These are phyloP conservation scores for Phyllostomus discolor DNA, from an alignment of 2,113 vertebrate species.

Conservation along the genomic window DNA sequence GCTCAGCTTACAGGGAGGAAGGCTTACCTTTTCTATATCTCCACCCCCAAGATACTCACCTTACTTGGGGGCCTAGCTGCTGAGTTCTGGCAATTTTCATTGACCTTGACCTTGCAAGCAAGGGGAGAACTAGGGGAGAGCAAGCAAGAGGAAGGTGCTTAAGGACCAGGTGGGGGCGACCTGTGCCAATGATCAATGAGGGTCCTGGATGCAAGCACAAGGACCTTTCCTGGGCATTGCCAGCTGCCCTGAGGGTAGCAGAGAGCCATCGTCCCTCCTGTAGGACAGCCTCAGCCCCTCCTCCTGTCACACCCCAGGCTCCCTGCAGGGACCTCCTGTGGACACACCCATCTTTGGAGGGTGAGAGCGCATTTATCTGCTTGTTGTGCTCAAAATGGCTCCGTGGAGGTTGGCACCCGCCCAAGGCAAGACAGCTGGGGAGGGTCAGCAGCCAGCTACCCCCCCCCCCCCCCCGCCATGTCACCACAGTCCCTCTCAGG, in stretches of 20 bases:
- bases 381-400: neutral
- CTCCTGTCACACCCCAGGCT: neutral
- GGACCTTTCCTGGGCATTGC: neutral
- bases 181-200: neutral
- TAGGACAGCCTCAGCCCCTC: neutral
- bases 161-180: neutral
- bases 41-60: no score
- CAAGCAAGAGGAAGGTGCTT: neutral
- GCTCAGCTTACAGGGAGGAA: neutral
- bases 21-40: neutral
- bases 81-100: no score
- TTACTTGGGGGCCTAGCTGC: no score
- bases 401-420: neutral
- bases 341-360: neutral
- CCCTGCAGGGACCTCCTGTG: neutral
- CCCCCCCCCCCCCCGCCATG: neutral
- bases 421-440: neutral
- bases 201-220: neutral
- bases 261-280: rapidly evolving
- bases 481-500: no score
- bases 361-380: neutral
- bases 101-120: no score
- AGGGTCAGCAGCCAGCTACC: neutral
- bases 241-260: neutral
- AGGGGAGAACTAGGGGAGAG: no score